A percentile compares a stretch with the other conserved stretches of the same genome.
phyloP scores from a whole-genome alignment of 2,113 vertebrate species.

The Ahaetulla prasina region DNA sequence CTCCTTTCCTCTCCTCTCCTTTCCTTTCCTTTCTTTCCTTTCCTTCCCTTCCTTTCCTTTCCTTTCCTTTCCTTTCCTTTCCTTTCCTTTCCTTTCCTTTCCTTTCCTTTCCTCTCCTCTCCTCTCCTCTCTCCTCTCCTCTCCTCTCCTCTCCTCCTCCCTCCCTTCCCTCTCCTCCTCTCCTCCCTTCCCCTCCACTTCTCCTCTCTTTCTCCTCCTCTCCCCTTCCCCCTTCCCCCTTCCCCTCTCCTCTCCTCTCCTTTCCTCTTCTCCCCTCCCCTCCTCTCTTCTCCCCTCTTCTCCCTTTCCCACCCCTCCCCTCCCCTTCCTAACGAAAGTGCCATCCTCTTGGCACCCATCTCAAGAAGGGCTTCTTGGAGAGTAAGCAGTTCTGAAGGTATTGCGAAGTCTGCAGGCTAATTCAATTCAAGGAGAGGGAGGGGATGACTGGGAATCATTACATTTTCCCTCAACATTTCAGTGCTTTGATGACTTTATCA shows the following conservation, averaged over 20 bases:
- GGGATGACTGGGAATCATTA: slow-evolving; percentile 42
- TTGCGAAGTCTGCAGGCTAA: slow-evolving; percentile 29
- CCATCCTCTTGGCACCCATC: slow-evolving; percentile 29
- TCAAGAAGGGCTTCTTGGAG: slow-evolving; percentile 25
- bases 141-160: too few relatives aligned
- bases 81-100: too few relatives aligned
- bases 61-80: too few relatives aligned
- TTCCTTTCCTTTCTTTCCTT: too few relatives aligned
- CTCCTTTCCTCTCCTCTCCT: too few relatives aligned
- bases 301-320: not conserved
- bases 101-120: too few relatives aligned
- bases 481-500: slow-evolving; percentile 10
- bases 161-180: too few relatives aligned
- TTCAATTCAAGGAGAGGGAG: slow-evolving; percentile 27
- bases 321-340: slow-evolving; percentile 36
- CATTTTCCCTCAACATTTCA: slow-evolving; percentile 33
- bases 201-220: accelerated
- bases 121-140: too few relatives aligned
- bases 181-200: too few relatives aligned
- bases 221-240: accelerated
- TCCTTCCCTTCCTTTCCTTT: too few relatives aligned
- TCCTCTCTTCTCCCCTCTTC: not conserved
- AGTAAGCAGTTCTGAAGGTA: slow-evolving; percentile 23
- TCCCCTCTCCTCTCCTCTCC: too few relatives aligned
- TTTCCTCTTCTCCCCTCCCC: not conserved